These are phyloP conservation scores for Orthosia cruda DNA, from an alignment of 2,888 invertebrate species.

Conservation along the genomic window DNA sequence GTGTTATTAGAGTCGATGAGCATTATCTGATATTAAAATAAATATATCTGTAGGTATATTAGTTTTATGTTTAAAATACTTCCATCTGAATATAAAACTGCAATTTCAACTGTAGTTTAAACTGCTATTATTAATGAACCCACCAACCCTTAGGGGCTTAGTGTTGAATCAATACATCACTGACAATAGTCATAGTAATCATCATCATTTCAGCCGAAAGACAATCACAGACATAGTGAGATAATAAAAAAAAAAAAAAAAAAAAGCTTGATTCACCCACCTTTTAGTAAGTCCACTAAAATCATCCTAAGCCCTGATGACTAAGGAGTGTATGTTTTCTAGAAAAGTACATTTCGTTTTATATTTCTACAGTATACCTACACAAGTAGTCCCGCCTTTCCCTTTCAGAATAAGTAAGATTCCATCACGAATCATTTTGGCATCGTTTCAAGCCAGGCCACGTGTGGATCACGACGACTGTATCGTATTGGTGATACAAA, in stretches of 20 bases:
- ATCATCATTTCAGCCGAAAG: no score
- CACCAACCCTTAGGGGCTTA: no score
- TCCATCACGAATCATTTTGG: slow-evolving; percentile 43
- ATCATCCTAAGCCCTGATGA: background rate
- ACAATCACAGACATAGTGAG: no score
- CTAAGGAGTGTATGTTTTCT: slow-evolving; percentile 3
- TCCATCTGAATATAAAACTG: background rate
- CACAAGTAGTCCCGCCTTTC: slow-evolving; percentile 23
- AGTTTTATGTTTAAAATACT: background rate
- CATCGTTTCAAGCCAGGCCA: slow-evolving; percentile 52
- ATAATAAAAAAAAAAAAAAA: no score
- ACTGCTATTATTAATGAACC: background rate
- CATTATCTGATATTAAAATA: slow-evolving; percentile 7
- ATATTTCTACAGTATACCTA: slow-evolving; percentile 2
- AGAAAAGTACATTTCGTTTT: slow-evolving; percentile 13
- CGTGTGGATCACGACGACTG: slow-evolving; percentile 2
- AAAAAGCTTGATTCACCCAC: no score
- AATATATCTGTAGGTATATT: background rate
- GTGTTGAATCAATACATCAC: background rate
- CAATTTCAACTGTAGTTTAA: background rate
- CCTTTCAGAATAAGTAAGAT: slow-evolving; percentile 48
- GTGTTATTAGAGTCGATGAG: slow-evolving; percentile 10
- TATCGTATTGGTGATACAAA: background rate
- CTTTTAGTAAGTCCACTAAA: no score
- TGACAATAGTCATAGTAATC: background rate